Percentiles rank a stretch among this genome's conserved stretches.
Evolutionary conservation across 2,797 vertebrate genomes (phyloP).

Genomic region (Chanos chanos): DNA sequence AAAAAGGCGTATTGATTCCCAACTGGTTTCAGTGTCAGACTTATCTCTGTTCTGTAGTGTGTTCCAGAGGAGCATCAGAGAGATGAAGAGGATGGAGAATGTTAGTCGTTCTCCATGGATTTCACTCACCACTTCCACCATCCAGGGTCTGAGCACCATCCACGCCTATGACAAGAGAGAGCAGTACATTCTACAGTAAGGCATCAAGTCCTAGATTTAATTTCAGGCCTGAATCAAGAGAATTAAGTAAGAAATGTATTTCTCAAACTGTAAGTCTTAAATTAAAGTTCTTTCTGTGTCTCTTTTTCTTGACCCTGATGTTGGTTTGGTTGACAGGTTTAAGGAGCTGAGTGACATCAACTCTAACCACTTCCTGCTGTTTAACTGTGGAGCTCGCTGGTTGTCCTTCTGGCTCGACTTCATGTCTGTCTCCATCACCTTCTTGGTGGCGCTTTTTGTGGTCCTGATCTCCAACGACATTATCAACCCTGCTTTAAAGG

Average conservation of each 20-base stretch:
- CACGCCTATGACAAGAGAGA: conserved; percentile 69
- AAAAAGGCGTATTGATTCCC: too few relatives aligned
- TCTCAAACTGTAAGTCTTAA: too few relatives aligned
- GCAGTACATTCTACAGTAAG: conserved; percentile 63
- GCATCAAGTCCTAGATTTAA: too few relatives aligned
- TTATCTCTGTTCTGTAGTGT: conserved; percentile 52
- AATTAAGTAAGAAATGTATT: too few relatives aligned
- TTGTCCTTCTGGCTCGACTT: conserved; percentile 73
- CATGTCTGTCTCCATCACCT: conserved; percentile 58
- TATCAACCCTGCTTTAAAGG: conserved; percentile 69
- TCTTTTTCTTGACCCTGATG: background rate
- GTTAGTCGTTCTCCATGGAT: conserved; percentile 76
- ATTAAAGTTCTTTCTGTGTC: too few relatives aligned
- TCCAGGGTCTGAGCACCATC: conserved; percentile 76
- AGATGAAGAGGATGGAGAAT: conserved; percentile 78
- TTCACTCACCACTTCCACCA: conserved; percentile 69
- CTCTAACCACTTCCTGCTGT: conserved; percentile 70
- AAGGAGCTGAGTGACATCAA: conserved; percentile 72
- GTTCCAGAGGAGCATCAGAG: conserved; percentile 68
- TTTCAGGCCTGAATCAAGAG: too few relatives aligned
- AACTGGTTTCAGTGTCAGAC: background rate
- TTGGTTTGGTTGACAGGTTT: conserved; percentile 63
- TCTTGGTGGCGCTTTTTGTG: conserved; percentile 69
- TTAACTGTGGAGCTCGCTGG: conserved; percentile 73
- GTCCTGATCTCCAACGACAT: conserved; percentile 58